These are phyloP conservation scores for Drosophila hawaiiensis DNA, from an alignment of 2,888 invertebrate genomes.

Conservation along the genomic window DNA sequence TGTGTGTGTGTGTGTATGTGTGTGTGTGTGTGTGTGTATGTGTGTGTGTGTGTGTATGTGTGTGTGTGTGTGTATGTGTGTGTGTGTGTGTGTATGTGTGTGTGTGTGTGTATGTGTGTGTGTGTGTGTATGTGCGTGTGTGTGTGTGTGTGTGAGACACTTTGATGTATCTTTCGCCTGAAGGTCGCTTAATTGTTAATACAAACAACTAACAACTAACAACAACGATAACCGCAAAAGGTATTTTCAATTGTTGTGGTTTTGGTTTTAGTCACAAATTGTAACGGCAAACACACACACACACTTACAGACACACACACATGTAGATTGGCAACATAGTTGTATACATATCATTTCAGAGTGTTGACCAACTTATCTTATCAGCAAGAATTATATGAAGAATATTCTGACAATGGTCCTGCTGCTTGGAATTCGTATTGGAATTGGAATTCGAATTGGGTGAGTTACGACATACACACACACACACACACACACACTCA, in stretches of 20 bases:
- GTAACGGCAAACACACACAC: neutral
- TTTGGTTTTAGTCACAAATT: constrained; percentile 13
- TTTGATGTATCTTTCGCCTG: constrained; percentile 1
- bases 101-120: constrained; percentile 8
- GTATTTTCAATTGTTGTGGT: constrained; percentile 46
- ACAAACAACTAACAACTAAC: neutral
- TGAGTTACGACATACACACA: constrained; percentile 15
- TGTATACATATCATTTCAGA: constrained; percentile 34
- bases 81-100: constrained; percentile 10
- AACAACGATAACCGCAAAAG: constrained; percentile 34
- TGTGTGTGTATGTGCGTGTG: too few species aligned
- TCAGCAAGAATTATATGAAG: constrained; percentile 53
- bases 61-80: constrained; percentile 3
- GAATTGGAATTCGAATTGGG: constrained; percentile 11
- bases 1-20: constrained; percentile 11
- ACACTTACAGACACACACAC: neutral
- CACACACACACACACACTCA: constrained; percentile 1
- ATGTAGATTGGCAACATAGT: constrained; percentile 40
- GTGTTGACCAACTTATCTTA: constrained; percentile 48
- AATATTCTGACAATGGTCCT: constrained; percentile 44
- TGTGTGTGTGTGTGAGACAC: neutral
- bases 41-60: neutral
- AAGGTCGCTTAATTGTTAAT: constrained; percentile 32
- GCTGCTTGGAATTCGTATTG: constrained; percentile 23
- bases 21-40: constrained; percentile 8